These are phyloP conservation scores for Sesia apiformis DNA, from an alignment of 2,888 invertebrate species.

Conservation along the genomic window DNA sequence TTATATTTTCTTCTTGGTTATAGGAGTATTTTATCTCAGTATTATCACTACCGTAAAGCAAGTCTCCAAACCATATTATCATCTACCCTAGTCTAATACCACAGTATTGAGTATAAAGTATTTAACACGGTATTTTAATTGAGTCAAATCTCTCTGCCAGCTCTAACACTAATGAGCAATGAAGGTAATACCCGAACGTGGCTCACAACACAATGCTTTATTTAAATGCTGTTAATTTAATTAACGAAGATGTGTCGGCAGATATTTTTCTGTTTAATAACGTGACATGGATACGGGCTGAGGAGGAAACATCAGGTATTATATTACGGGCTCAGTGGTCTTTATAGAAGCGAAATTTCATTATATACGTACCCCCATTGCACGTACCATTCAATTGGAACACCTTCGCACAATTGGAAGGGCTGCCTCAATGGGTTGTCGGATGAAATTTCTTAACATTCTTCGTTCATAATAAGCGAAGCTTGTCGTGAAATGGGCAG, in stretches of 20 bases:
- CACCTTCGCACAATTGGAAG: slow-evolving; percentile 71
- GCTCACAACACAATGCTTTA: neutral
- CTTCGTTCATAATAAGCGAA: slow-evolving; percentile 65
- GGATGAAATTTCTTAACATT: slow-evolving; percentile 74
- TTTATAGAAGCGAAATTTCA: slow-evolving; percentile 70
- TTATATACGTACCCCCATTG: slow-evolving; percentile 67
- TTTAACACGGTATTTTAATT: too few species aligned
- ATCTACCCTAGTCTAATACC: too few species aligned
- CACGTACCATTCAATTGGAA: slow-evolving; percentile 68
- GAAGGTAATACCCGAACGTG: neutral
- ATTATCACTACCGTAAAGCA: too few species aligned
- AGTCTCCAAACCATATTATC: too few species aligned
- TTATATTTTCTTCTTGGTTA: too few species aligned
- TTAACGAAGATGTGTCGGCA: slow-evolving; percentile 60
- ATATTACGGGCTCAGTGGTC: slow-evolving; percentile 68
- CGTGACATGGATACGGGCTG: slow-evolving; percentile 68
- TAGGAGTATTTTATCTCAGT: too few species aligned
- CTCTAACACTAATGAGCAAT: neutral
- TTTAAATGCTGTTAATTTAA: slow-evolving; percentile 39
- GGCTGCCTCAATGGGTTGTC: slow-evolving; percentile 70
- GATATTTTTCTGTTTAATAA: slow-evolving; percentile 71
- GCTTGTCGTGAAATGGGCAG: slow-evolving; percentile 64
- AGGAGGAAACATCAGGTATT: slow-evolving; percentile 71
- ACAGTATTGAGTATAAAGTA: too few species aligned
- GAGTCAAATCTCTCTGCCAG: too few species aligned